Evolutionary conservation across 2,113 vertebrate genomes (phyloP), one percentile per base, ranked within the genome.

Genomic region (Daubentonia madagascariensis): DNA sequence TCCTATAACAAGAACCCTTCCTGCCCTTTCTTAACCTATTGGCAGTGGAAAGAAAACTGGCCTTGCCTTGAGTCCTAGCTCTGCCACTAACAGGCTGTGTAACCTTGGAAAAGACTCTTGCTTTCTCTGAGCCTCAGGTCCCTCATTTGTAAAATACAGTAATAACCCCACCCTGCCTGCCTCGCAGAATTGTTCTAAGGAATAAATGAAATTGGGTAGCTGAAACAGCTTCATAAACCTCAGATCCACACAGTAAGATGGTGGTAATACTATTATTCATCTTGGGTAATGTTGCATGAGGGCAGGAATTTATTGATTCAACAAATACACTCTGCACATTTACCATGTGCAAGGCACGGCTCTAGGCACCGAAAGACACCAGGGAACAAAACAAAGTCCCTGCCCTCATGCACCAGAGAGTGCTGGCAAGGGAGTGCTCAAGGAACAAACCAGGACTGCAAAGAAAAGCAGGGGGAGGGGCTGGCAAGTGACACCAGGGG

Each of bases 321-420:
- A 43, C n/a, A 76, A 70, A 67, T 16, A 40, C 40, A 20, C 25
- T 72, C 4, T 12, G 32, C 40, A 30, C 2, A 20, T 17, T 63
- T 30, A 30, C 43, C 6, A 30, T 0, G 4, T 40, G 48, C 57
- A 32, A 8, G 48, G 40, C 68, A 7, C 0, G 4, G 43, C 43
- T 43, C 54, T 81, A 54, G n/a, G 43, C n/a, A 20, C 35, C 8
- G 57, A 50, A 67, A 40, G 28, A 65, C 17, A 54, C 13, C 17
- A 40, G 45, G 63, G 30, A 40, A 59, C 43, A 43, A 68, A 84
- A 57, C 20, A 35, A 70, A 84, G 63, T 17, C 16, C 43, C 65
- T 11, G 28, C 28, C 45, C 35, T 48, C 17, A 1, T 9, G 16
- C 1, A 12, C 59, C 84, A 84, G 40, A 30, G n/a, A 45, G 30